These are phyloP conservation scores for Euthynnus affinis DNA, from an alignment of 2,797 vertebrate genomes.

Conservation along the genomic window DNA sequence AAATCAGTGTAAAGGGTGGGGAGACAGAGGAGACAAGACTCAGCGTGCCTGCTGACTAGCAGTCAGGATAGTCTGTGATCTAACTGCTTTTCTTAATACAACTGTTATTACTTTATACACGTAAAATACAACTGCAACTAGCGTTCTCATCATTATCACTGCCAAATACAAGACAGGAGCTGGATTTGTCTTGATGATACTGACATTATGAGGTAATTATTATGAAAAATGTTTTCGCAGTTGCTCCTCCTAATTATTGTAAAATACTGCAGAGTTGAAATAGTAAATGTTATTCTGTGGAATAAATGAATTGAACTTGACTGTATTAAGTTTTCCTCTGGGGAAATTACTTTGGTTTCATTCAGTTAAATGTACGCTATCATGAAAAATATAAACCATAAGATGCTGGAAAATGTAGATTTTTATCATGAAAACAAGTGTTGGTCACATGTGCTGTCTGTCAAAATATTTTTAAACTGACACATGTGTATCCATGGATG, in stretches of 20 bases:
- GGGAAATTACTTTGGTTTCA: not conserved
- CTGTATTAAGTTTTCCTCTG: not conserved
- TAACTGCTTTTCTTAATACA: not conserved
- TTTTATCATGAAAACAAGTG: too few relatives aligned
- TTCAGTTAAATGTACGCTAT: too few relatives aligned
- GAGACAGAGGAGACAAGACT: conserved; percentile 25
- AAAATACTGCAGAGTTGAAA: not conserved
- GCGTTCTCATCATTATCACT: not conserved
- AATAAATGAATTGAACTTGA: too few relatives aligned
- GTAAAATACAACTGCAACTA: not conserved
- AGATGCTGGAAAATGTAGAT: too few relatives aligned
- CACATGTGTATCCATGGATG: too few relatives aligned
- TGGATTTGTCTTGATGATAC: not conserved
- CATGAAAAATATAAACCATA: not conserved
- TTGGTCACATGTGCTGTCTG: too few relatives aligned
- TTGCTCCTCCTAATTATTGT: not conserved
- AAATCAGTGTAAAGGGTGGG: conserved; percentile 16
- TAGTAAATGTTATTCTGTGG: not conserved
- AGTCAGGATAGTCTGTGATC: not conserved
- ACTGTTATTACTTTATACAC: conserved; percentile 8
- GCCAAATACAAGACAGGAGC: not conserved
- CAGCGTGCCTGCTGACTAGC: conserved; percentile 24
- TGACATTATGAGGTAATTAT: not conserved
- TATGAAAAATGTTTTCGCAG: not conserved
- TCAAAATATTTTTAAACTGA: too few relatives aligned